These are phyloP conservation scores for Cephonodes hylas DNA, from an alignment of 2,888 invertebrate genomes.

Conservation along the genomic window DNA sequence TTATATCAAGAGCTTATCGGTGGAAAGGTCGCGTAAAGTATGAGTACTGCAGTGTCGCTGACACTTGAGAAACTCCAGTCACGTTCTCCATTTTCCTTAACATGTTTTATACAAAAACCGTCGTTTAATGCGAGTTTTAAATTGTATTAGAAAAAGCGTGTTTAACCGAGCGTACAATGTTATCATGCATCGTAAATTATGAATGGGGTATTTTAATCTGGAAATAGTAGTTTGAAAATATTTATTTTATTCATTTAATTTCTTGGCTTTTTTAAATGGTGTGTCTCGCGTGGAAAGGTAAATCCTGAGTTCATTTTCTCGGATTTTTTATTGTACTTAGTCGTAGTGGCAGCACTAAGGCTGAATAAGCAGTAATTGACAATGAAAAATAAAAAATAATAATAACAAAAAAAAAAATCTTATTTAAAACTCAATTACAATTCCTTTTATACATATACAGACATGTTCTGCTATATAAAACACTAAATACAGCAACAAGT, in stretches of 20 bases:
- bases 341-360: too few relatives aligned
- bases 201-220: not conserved
- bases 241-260: too few relatives aligned
- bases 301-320: too few relatives aligned
- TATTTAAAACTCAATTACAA: not conserved
- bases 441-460: too few relatives aligned
- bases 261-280: too few relatives aligned
- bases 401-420: too few relatives aligned
- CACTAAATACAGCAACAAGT: too few relatives aligned
- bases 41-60: not conserved
- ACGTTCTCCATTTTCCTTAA: constrained; percentile 2
- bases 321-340: too few relatives aligned
- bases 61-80: not conserved
- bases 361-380: too few relatives aligned
- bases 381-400: too few relatives aligned
- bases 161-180: not conserved
- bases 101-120: not conserved
- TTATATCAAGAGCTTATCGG: not conserved
- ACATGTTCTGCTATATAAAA: too few relatives aligned
- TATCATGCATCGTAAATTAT: not conserved
- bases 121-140: not conserved
- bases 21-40: not conserved
- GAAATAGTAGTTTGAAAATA: not conserved
- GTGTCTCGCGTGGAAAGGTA: too few relatives aligned
- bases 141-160: not conserved